Evolutionary conservation across 2,113 vertebrate species (phyloP).

Genomic region (Capra hircus): DNA sequence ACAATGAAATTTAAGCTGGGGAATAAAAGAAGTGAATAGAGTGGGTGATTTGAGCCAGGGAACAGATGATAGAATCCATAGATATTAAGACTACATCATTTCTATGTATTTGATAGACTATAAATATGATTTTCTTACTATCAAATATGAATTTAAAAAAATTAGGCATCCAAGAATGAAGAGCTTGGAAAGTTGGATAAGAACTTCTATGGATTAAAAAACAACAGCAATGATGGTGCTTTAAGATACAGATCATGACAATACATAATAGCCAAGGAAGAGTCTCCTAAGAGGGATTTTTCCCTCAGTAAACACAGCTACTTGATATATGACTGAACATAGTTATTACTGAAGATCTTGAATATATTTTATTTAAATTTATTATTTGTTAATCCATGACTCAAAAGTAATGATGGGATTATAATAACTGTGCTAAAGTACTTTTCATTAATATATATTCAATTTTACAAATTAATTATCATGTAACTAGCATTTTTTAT

Average conservation of each 20-base stretch:
- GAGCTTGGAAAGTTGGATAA: not conserved
- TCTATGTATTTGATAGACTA: not conserved
- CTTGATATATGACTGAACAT: not conserved
- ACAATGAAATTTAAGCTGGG: not conserved
- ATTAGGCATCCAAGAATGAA: not conserved
- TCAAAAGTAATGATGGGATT: not conserved
- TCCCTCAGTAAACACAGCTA: not conserved
- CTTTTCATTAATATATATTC: not conserved
- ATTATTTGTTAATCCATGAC: not conserved
- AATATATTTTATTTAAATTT: not conserved
- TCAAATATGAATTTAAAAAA: not conserved
- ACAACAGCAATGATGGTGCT: not conserved
- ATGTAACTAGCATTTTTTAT: not conserved
- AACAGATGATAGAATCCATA: not conserved
- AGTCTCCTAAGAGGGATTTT: not conserved
- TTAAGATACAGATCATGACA: not conserved
- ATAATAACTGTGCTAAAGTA: not conserved
- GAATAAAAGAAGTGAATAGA: not conserved
- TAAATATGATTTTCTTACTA: not conserved
- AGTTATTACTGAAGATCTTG: not conserved
- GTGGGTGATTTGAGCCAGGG: too few relatives aligned
- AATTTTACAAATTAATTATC: not conserved
- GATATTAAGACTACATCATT: not conserved
- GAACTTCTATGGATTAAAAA: not conserved
- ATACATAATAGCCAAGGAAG: not conserved